Percentiles rank a stretch among this genome's conserved stretches.
Evolutionary conservation across 2,113 vertebrate species (phyloP).

Genomic region (Cynopterus brachyotis): DNA sequence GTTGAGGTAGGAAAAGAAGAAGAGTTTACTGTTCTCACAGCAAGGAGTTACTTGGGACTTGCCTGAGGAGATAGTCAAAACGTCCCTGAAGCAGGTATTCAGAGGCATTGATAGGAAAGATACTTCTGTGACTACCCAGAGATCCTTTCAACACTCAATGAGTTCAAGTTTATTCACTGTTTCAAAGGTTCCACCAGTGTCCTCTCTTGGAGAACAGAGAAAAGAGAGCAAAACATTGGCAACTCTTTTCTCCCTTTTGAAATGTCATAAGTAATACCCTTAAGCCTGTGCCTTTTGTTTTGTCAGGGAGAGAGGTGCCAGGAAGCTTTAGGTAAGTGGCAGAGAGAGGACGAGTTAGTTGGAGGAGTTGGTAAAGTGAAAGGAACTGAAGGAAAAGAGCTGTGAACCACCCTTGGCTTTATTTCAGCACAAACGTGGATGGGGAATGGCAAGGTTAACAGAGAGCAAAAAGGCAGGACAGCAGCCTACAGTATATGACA

Average conservation of each 20-base stretch:
- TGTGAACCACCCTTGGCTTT: neutral
- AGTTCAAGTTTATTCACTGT: slow-evolving; percentile 83
- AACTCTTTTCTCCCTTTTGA: slow-evolving; percentile 69
- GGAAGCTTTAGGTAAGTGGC: neutral
- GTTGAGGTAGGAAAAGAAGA: slow-evolving; percentile 73
- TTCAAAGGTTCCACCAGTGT: slow-evolving; percentile 77
- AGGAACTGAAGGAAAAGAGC: neutral
- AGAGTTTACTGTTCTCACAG: slow-evolving; percentile 75
- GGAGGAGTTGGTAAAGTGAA: neutral
- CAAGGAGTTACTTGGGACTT: slow-evolving; percentile 80
- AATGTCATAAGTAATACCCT: slow-evolving; percentile 64
- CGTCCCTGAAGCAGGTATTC: slow-evolving; percentile 76
- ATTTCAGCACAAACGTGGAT: neutral
- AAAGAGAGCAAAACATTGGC: slow-evolving; percentile 68
- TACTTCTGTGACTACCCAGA: slow-evolving; percentile 73
- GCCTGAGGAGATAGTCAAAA: slow-evolving; percentile 82
- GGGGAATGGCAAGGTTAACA: neutral
- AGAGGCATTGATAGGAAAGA: slow-evolving; percentile 65
- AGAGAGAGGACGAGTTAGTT: neutral
- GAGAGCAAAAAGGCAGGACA: neutral
- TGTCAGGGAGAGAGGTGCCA: slow-evolving; percentile 14
- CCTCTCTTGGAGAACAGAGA: slow-evolving; percentile 69
- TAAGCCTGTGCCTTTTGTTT: slow-evolving; percentile 39
- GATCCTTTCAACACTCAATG: slow-evolving; percentile 77
- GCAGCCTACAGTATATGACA: neutral